These are phyloP conservation scores for Ernsta delagoae DNA, from an alignment of 2,888 invertebrate species.

Conservation along the genomic window DNA sequence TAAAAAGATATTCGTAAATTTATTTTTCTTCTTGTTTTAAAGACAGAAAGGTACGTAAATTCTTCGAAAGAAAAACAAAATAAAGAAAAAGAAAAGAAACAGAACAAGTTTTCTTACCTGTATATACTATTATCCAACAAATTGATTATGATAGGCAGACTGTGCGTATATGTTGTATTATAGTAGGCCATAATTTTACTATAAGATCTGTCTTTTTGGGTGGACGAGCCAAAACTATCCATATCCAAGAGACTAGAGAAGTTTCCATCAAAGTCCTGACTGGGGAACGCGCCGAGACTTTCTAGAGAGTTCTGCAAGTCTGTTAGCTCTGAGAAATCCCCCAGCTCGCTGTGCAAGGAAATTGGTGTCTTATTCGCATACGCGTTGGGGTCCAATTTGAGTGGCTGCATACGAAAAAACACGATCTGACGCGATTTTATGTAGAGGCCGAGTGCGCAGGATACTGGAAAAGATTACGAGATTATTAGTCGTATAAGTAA, in stretches of 20 bases:
- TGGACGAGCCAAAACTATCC: constrained; percentile 88
- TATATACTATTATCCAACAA: constrained; percentile 89
- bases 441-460: constrained; percentile 89
- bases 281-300: constrained; percentile 68
- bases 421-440: constrained; percentile 86
- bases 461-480: constrained; percentile 63
- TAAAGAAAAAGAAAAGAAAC: not conserved
- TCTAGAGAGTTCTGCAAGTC: constrained; percentile 69
- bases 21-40: too few species aligned
- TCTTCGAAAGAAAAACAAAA: too few species aligned
- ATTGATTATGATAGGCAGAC: constrained; percentile 90
- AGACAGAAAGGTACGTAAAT: too few species aligned
- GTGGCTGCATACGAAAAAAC: constrained; percentile 86
- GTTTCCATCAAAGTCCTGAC: constrained; percentile 86
- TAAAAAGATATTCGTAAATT: too few species aligned
- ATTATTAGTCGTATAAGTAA: not conserved
- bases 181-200: constrained; percentile 87
- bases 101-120: constrained; percentile 74
- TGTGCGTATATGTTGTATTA: constrained; percentile 92
- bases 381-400: constrained; percentile 86
- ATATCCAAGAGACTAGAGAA: constrained; percentile 86
- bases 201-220: constrained; percentile 84
- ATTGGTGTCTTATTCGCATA: constrained; percentile 86
- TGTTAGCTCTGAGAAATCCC: constrained; percentile 61
- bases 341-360: constrained; percentile 86